Evolutionary conservation across 2,797 vertebrate species (phyloP).

Genomic region (Onychomys arenicola): DNA sequence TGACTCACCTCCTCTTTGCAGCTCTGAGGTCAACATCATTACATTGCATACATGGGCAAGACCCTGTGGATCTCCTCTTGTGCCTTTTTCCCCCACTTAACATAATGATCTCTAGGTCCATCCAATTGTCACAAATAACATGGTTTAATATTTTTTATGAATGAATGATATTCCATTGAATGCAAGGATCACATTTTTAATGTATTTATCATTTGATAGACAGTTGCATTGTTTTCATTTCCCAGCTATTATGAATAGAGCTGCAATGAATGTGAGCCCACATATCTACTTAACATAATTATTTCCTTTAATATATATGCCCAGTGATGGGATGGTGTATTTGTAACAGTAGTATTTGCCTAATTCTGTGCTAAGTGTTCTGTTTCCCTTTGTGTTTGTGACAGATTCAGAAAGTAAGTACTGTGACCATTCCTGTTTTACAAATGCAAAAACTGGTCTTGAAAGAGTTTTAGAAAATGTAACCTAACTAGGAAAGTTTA

Average conservation of each 20-base stretch:
- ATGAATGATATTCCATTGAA: neutral
- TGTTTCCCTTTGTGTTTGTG: neutral
- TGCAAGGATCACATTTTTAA: neutral
- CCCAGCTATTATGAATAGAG: neutral
- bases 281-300: neutral
- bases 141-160: neutral
- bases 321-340: neutral
- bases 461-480: neutral
- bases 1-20: neutral
- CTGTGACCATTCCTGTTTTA: neutral
- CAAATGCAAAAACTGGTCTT: slow-evolving; percentile 1
- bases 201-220: neutral
- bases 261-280: neutral
- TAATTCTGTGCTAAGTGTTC: neutral
- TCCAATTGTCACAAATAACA: neutral
- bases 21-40: neutral
- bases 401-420: neutral
- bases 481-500: neutral
- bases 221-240: neutral
- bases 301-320: neutral
- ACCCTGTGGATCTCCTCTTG: neutral
- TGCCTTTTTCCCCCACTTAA: neutral
- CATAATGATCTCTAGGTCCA: neutral
- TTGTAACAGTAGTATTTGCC: neutral
- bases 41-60: neutral